Conservation (phyloP, 2,888 invertebrate genomes). For the Mesorhabditis belari region DNA sequence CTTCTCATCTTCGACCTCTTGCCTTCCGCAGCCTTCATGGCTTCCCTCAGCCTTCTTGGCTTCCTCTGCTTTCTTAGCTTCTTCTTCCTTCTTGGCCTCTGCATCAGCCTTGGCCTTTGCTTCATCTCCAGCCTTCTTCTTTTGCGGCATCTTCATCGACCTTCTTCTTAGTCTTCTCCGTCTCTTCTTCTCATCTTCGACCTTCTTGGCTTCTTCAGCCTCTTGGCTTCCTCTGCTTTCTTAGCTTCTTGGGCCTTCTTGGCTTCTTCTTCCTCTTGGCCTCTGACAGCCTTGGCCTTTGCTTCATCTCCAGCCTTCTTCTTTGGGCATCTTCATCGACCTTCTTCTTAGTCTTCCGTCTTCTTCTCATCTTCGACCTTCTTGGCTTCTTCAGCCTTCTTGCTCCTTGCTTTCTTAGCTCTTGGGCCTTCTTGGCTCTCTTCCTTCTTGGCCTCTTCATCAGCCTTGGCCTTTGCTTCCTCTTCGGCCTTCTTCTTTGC, state of each 20-base stretch:
- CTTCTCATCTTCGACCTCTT: not conserved
- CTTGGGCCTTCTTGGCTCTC: too few relatives aligned
- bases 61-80: not conserved
- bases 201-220: conserved; percentile 1
- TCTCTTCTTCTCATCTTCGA: not conserved
- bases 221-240: not conserved
- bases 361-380: not conserved
- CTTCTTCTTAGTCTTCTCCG: conserved; percentile 7
- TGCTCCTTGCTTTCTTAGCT: not conserved
- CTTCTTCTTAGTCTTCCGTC: too few relatives aligned
- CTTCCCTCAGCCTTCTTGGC: not conserved
- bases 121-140: not conserved
- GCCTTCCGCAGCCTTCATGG: not conserved
- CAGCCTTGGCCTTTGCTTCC: not conserved
- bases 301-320: too few relatives aligned
- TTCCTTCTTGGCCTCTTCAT: not conserved
- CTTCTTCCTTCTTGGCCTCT: not conserved
- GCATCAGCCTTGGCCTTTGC: not conserved
- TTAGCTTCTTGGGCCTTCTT: not conserved
- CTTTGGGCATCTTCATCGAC: too few relatives aligned
- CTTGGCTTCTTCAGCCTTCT: not conserved
- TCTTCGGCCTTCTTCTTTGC: not conserved
- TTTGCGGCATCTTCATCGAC: conserved; percentile 1
- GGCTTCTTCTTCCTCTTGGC: not conserved
- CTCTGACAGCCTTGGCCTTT: too few relatives aligned